Evolutionary conservation across 2,888 invertebrate species (phyloP).

Genomic region (Spisula subtruncata): DNA sequence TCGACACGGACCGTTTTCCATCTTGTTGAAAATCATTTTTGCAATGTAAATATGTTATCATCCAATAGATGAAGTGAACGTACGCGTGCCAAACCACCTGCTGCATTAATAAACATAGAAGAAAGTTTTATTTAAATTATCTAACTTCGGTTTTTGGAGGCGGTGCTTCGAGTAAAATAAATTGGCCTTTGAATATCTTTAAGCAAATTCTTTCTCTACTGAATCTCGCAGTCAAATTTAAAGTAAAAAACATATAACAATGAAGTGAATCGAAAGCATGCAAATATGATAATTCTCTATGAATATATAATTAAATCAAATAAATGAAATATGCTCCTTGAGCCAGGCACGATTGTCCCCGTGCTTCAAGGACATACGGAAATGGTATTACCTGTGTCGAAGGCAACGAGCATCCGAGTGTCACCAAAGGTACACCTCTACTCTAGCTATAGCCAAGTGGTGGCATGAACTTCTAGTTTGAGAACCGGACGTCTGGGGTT

Average conservation of each 20-base stretch:
- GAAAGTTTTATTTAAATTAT: constrained; percentile 20
- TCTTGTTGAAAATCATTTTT: constrained; percentile 26
- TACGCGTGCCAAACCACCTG: constrained; percentile 18
- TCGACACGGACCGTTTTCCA: constrained; percentile 13
- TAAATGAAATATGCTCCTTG: too few species aligned
- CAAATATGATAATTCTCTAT: background rate
- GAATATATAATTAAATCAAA: too few species aligned
- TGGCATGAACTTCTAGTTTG: too few species aligned
- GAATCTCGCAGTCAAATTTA: background rate
- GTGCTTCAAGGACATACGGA: too few species aligned
- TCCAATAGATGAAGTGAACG: constrained; percentile 9
- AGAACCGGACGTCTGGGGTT: too few species aligned
- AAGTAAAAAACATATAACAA: background rate
- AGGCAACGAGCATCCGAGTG: too few species aligned
- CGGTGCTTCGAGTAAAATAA: background rate
- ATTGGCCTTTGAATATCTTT: background rate
- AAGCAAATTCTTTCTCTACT: background rate
- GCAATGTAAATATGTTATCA: constrained; percentile 28
- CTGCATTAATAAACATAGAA: background rate
- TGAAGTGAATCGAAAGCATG: background rate
- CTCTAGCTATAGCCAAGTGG: too few species aligned
- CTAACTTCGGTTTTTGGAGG: background rate
- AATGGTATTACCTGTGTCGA: too few species aligned
- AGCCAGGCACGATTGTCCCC: too few species aligned
- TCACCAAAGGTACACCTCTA: too few species aligned